Evolutionary conservation across 1,140 invertebrate genomes (phyloP).

Genomic region (Mesaphorura yosii): DNA sequence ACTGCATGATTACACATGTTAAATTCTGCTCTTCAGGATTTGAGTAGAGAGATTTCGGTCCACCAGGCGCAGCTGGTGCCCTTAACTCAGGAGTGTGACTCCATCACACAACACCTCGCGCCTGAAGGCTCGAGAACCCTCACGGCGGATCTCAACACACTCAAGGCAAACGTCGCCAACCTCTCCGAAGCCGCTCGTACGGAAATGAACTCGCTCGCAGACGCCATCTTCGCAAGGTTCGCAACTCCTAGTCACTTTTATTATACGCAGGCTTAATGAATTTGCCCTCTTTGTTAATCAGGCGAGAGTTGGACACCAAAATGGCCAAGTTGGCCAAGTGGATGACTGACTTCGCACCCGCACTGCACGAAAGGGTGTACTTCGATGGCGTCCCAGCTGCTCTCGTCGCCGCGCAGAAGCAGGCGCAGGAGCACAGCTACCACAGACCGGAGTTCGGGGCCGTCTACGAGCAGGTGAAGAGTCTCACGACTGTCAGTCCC

Average conservation of each 20-base stretch:
- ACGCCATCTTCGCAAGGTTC: slow-evolving; percentile 54
- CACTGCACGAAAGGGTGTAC: slow-evolving; percentile 55
- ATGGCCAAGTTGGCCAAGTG: slow-evolving; percentile 69
- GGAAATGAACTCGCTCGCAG: slow-evolving; percentile 64
- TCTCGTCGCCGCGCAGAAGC: no score
- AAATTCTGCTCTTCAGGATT: slow-evolving; percentile 7
- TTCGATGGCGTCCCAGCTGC: no score
- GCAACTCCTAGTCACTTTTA: slow-evolving; percentile 1
- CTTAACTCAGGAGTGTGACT: slow-evolving; percentile 64
- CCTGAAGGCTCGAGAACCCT: slow-evolving; percentile 59
- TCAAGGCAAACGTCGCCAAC: slow-evolving; percentile 57
- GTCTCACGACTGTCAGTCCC: slow-evolving; percentile 52
- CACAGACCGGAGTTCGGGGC: slow-evolving; percentile 58
- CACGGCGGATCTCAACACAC: slow-evolving; percentile 55
- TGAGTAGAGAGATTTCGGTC: slow-evolving; percentile 52
- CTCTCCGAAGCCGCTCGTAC: slow-evolving; percentile 58
- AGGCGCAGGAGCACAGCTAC: slow-evolving; percentile 66
- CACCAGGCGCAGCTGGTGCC: slow-evolving; percentile 66
- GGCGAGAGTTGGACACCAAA: slow-evolving; percentile 73
- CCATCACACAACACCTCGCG: slow-evolving; percentile 58
- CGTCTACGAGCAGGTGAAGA: slow-evolving; percentile 71
- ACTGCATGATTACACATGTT: not conserved
- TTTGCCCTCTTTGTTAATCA: slow-evolving; percentile 30
- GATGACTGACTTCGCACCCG: slow-evolving; percentile 62
- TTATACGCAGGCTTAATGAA: not conserved